These are phyloP conservation scores for Salminus brasiliensis DNA, from an alignment of 2,113 vertebrate genomes.

Conservation along the genomic window DNA sequence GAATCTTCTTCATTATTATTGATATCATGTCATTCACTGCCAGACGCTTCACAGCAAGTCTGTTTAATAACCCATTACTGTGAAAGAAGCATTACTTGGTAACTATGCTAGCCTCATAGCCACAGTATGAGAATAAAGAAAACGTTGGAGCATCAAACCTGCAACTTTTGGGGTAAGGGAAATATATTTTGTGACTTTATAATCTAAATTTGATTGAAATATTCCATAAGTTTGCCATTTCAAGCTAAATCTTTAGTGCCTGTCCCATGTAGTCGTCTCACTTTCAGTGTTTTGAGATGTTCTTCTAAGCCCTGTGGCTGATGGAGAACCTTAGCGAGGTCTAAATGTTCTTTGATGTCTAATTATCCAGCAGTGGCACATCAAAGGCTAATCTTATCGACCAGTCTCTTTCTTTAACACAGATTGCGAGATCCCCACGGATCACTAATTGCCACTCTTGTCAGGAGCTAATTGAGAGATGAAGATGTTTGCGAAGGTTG, in stretches of 20 bases:
- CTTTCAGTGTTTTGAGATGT: neutral
- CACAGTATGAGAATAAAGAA: too few species aligned
- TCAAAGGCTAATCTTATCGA: neutral
- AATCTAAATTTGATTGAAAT: too few species aligned
- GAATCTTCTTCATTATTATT: too few species aligned
- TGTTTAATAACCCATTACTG: too few species aligned
- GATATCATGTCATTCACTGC: too few species aligned
- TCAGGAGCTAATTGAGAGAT: slow-evolving; percentile 16
- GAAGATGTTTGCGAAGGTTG: slow-evolving; percentile 3
- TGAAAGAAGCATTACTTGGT: too few species aligned
- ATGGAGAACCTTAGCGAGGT: neutral
- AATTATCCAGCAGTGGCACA: neutral
- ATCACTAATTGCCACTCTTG: slow-evolving; percentile 36
- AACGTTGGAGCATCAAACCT: too few species aligned
- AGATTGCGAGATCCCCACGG: neutral
- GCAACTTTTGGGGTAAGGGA: too few species aligned
- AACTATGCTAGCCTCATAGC: too few species aligned
- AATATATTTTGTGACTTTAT: too few species aligned
- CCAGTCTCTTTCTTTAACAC: neutral
- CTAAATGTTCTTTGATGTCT: neutral
- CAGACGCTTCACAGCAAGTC: too few species aligned
- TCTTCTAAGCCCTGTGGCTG: neutral
- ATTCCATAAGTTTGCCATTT: too few species aligned
- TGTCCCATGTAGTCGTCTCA: neutral
- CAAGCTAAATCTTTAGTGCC: neutral